Conservation (phyloP, 2,888 invertebrate genomes). For the Operophtera brumata region DNA sequence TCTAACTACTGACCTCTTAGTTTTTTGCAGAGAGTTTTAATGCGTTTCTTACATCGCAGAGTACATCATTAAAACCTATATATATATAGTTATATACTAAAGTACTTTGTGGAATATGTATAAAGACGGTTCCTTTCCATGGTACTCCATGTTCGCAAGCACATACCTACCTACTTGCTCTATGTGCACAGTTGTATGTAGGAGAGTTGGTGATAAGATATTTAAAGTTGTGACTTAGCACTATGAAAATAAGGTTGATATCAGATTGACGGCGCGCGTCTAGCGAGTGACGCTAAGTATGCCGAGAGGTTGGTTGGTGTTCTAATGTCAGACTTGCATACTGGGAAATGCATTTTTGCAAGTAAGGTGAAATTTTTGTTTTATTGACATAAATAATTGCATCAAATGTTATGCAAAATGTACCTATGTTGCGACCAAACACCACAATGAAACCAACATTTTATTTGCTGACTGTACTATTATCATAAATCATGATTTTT, state of each 20-base stretch:
- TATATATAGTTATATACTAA: not conserved
- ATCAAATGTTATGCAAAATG: not conserved
- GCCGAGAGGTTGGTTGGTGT: slow-evolving; percentile 43
- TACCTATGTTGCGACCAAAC: not conserved
- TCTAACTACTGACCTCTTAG: slow-evolving; percentile 67
- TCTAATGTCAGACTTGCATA: slow-evolving; percentile 41
- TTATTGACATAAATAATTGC: not conserved
- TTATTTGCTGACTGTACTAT: slow-evolving; percentile 16
- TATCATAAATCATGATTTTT: not conserved
- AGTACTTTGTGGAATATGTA: not conserved
- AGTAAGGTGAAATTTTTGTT: not conserved
- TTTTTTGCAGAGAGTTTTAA: slow-evolving; percentile 46
- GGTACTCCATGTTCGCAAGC: slow-evolving; percentile 46
- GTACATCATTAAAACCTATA: not conserved
- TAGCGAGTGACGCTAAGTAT: slow-evolving; percentile 54
- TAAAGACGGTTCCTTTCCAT: slow-evolving; percentile 29
- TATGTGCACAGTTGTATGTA: slow-evolving; percentile 63
- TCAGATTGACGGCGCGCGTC: slow-evolving; percentile 36
- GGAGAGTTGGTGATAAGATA: slow-evolving; percentile 47
- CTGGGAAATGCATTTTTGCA: slow-evolving; percentile 41
- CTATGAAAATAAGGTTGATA: slow-evolving; percentile 47
- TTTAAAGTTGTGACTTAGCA: slow-evolving; percentile 50
- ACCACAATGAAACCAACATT: not conserved
- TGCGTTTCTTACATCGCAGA: not conserved
- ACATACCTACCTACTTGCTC: slow-evolving; percentile 41